Evolutionary conservation across 2,113 vertebrate genomes (phyloP).

Genomic region (Silurus glanis): DNA sequence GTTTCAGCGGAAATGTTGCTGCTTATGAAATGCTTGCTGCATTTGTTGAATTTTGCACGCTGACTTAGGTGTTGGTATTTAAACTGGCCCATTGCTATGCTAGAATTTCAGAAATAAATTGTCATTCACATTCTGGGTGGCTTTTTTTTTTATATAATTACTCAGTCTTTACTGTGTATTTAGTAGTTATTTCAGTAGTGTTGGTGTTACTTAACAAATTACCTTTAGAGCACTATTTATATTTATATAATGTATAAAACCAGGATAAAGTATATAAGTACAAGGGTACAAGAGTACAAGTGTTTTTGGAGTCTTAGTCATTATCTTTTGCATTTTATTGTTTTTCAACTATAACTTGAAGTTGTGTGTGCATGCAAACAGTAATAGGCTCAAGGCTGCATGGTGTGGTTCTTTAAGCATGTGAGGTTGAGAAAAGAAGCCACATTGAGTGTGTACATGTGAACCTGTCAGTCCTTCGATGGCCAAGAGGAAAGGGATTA

Average conservation of each 20-base stretch:
- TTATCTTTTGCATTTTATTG: not conserved
- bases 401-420: slow-evolving; percentile 62
- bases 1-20: slow-evolving; percentile 73
- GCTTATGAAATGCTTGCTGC: slow-evolving; percentile 65
- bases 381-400: slow-evolving; percentile 14
- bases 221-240: not conserved
- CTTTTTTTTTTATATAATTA: not conserved
- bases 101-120: slow-evolving; percentile 68
- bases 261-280: not conserved
- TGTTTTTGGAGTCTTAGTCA: not conserved
- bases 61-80: slow-evolving; percentile 68
- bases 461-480: slow-evolving; percentile 74
- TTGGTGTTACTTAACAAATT: not conserved
- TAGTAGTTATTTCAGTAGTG: not conserved
- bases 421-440: slow-evolving; percentile 58
- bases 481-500: slow-evolving; percentile 65
- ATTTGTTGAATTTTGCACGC: slow-evolving; percentile 76
- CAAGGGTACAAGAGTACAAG: not conserved
- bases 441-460: slow-evolving; percentile 70
- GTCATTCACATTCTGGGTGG: slow-evolving; percentile 24
- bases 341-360: not conserved
- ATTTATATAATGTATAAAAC: not conserved
- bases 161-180: not conserved
- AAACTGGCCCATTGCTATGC: slow-evolving; percentile 70
- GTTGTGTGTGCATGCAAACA: slow-evolving; percentile 3